Evolutionary conservation across 1,140 invertebrate species (phyloP).

Genomic region (Drosophila varians): DNA sequence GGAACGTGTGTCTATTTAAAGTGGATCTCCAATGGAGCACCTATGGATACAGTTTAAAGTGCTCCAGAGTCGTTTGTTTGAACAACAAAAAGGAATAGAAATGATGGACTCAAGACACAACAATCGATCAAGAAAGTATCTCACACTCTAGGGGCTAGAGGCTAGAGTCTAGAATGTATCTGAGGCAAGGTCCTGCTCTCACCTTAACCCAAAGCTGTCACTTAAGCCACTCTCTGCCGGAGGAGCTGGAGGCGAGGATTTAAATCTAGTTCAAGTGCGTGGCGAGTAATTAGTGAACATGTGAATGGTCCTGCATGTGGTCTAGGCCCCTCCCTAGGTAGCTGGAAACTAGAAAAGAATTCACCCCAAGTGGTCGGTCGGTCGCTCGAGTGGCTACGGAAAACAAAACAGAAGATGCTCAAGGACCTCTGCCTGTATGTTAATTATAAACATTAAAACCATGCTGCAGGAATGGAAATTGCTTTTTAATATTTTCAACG

Average conservation of each 20-base stretch:
- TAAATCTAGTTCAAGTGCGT: constrained; percentile 73
- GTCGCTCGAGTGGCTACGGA: constrained; percentile 12
- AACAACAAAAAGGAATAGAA: constrained; percentile 21
- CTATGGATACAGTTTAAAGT: constrained; percentile 49
- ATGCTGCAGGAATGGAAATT: constrained; percentile 54
- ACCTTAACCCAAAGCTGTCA: constrained; percentile 28
- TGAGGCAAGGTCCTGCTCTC: constrained; percentile 46
- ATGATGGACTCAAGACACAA: constrained; percentile 23
- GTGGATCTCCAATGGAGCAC: constrained; percentile 51
- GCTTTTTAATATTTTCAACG: constrained; percentile 76
- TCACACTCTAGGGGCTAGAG: neutral
- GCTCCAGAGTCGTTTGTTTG: constrained; percentile 53
- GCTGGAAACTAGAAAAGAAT: constrained; percentile 14
- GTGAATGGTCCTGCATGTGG: constrained; percentile 6
- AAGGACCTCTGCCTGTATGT: constrained; percentile 8
- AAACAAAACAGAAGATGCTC: neutral
- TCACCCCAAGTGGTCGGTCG: constrained; percentile 64
- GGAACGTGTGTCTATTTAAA: constrained; percentile 65
- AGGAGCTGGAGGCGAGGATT: constrained; percentile 4
- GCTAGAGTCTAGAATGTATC: no score
- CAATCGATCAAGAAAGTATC: neutral
- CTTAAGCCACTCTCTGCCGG: neutral
- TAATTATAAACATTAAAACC: constrained; percentile 54
- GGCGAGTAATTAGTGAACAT: constrained; percentile 64
- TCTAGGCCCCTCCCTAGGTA: constrained; percentile 33